A percentile compares a stretch with the other conserved stretches of the same genome.
These are phyloP conservation scores for Oncorhynchus mykiss DNA, from an alignment of 2,113 vertebrate genomes.

Conservation along the genomic window DNA sequence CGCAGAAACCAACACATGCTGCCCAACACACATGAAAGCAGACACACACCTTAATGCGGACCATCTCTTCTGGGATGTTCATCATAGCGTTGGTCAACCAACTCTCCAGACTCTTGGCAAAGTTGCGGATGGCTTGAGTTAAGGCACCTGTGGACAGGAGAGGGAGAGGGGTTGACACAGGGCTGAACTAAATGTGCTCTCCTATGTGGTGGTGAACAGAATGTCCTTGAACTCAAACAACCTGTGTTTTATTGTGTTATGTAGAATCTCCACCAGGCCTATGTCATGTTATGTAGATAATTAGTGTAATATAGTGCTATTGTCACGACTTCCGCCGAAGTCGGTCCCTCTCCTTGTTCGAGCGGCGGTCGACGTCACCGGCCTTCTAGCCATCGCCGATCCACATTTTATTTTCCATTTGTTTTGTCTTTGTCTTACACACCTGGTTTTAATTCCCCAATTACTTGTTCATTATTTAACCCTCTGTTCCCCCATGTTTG, in stretches of 20 bases:
- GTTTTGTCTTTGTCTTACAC: too few species aligned
- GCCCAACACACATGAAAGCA: neutral
- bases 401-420: too few species aligned
- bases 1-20: neutral
- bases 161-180: neutral
- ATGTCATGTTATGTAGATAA: too few species aligned
- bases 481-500: too few species aligned
- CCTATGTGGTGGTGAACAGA: neutral
- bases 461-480: too few species aligned
- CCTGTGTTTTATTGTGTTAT: neutral
- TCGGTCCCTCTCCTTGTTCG: too few species aligned
- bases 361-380: too few species aligned
- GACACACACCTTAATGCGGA: conserved; percentile 84
- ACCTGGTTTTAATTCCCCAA: too few species aligned
- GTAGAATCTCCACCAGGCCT: too few species aligned
- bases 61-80: conserved; percentile 94
- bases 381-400: too few species aligned
- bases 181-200: neutral
- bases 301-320: too few species aligned
- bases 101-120: conserved; percentile 94
- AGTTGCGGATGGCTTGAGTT: conserved; percentile 95
- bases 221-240: neutral
- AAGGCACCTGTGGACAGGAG: conserved; percentile 83
- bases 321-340: neutral
- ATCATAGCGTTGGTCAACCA: conserved; percentile 94